phyloP scores from a whole-genome alignment of 2,113 vertebrate genomes.

The Proterorhinus semilunaris region DNA sequence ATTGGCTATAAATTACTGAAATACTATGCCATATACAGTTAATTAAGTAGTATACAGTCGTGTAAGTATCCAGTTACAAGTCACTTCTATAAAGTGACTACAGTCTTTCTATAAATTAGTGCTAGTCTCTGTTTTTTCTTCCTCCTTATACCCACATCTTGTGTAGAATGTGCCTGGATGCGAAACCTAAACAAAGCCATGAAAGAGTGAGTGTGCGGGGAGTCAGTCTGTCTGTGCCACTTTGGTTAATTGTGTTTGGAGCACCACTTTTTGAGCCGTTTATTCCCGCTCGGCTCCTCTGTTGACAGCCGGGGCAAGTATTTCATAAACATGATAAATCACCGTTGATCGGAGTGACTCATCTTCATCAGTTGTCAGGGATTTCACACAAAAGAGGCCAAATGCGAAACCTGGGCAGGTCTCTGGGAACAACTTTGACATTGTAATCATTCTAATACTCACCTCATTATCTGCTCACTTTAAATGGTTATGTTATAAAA shows the following conservation, averaged over 20 bases:
- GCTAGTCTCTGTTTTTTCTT: background rate
- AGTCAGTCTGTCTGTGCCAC: conserved; percentile 39
- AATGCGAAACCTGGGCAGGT: conserved; percentile 36
- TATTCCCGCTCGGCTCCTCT: conserved; percentile 29
- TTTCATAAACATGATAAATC: conserved; percentile 68
- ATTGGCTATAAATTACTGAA: too few species aligned
- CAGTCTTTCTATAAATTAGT: conserved; percentile 2
- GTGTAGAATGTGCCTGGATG: conserved; percentile 22
- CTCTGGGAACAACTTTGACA: conserved; percentile 36
- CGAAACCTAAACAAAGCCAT: conserved; percentile 44
- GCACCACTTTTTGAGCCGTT: conserved; percentile 30
- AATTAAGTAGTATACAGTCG: too few species aligned
- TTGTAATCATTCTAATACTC: conserved; percentile 36
- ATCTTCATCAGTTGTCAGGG: conserved; percentile 35
- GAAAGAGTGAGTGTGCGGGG: conserved; percentile 28
- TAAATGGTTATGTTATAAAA: background rate
- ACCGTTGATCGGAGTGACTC: conserved; percentile 48
- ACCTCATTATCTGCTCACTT: conserved; percentile 26
- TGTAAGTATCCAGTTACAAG: too few species aligned
- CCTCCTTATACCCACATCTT: conserved; percentile 3
- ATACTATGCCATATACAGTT: too few species aligned
- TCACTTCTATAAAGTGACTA: too few species aligned
- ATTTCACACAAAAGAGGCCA: conserved; percentile 16
- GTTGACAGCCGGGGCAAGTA: conserved; percentile 55
- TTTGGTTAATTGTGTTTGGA: conserved; percentile 48